A percentile compares a stretch with the other conserved stretches of the same genome.
Conservation (phyloP, 2,888 invertebrate genomes). For the Lepidochitona cinerea region DNA sequence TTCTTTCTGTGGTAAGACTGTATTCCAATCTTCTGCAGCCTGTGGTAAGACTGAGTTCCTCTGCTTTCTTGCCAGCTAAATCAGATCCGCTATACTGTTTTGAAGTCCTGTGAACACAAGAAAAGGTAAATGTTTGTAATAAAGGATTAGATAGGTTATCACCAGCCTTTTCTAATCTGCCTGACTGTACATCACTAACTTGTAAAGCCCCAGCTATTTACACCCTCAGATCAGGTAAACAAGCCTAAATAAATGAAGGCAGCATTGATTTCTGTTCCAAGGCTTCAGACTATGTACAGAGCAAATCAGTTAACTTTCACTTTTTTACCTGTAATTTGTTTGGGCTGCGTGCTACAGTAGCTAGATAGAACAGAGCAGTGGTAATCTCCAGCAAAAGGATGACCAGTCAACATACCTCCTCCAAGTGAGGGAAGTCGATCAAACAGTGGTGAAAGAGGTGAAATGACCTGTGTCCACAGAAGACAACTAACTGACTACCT, state of each 20-base stretch:
- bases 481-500: not conserved
- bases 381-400: too few species aligned
- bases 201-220: not conserved
- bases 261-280: not conserved
- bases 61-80: too few species aligned
- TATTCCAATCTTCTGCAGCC: too few species aligned
- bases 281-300: not conserved
- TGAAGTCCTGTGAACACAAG: not conserved
- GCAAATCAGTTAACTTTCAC: not conserved
- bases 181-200: not conserved
- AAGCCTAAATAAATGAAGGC: not conserved
- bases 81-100: too few species aligned
- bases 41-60: too few species aligned
- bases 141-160: not conserved
- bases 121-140: slow-evolving; percentile 1
- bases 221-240: not conserved
- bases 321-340: slow-evolving; percentile 3
- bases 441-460: not conserved
- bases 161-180: not conserved
- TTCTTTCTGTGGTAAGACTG: too few species aligned
- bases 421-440: not conserved
- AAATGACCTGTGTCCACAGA: not conserved
- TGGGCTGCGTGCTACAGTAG: not conserved
- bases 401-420: too few species aligned
- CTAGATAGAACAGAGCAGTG: not conserved